phyloP scores from a whole-genome alignment of 2,113 vertebrate species.

The Alligator mississippiensis region DNA sequence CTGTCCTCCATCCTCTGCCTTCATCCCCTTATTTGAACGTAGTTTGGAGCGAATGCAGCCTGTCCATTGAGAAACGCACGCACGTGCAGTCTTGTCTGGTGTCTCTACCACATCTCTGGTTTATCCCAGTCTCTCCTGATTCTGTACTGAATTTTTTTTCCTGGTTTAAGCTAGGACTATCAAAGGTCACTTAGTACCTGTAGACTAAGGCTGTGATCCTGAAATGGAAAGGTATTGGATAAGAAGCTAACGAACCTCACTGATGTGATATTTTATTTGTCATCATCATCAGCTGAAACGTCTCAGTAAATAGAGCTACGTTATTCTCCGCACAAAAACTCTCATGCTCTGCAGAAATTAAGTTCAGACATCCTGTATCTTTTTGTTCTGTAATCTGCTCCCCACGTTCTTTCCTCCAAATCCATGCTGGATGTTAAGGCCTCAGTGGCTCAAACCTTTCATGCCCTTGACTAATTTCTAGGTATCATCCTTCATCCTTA shows the following conservation, averaged over 20 bases:
- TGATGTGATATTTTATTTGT: background rate
- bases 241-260: constrained; percentile 3
- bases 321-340: background rate
- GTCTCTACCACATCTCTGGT: constrained; percentile 1
- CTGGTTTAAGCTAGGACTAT: constrained; percentile 28
- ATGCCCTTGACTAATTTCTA: background rate
- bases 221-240: constrained; percentile 19
- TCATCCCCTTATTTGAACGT: background rate
- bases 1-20: background rate
- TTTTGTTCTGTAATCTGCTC: constrained; percentile 10
- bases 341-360: background rate
- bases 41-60: background rate
- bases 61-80: constrained; percentile 9
- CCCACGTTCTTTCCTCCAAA: constrained; percentile 11
- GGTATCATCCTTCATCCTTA: background rate
- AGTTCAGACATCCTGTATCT: constrained; percentile 4
- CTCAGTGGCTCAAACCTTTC: constrained; percentile 14
- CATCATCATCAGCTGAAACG: background rate
- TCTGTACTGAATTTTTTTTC: constrained; percentile 22
- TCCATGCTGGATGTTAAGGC: background rate
- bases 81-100: background rate
- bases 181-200: constrained; percentile 5
- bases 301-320: background rate
- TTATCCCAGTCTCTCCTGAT: constrained; percentile 20
- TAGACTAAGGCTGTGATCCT: background rate